Conservation (phyloP, 37 sponge, comb jelly and placozoan species). For the Cliona cf. orientalis region DNA sequence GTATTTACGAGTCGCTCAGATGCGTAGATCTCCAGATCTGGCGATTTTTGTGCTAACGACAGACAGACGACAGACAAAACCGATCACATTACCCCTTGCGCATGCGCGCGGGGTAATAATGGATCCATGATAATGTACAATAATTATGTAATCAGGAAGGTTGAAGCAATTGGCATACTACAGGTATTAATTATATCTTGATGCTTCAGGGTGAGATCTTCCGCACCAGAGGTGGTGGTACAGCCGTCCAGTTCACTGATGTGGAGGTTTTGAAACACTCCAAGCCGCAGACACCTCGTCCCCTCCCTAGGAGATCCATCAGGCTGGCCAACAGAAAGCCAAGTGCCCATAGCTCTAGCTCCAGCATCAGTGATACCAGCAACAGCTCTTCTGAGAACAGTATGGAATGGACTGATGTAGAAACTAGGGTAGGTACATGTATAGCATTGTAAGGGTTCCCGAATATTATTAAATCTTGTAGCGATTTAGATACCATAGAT, state of each 20-base stretch:
- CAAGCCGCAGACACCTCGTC: conserved; percentile 2
- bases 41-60: too few species aligned
- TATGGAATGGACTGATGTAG: conserved; percentile 66
- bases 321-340: too few species aligned
- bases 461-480: neutral
- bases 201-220: conserved; percentile 76
- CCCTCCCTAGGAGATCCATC: neutral
- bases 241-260: conserved; percentile 86
- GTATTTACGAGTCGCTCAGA: too few species aligned
- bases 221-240: conserved; percentile 82
- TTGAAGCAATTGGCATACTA: too few species aligned
- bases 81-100: too few species aligned
- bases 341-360: neutral
- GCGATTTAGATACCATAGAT: too few species aligned
- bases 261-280: conserved; percentile 73
- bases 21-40: too few species aligned
- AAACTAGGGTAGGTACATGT: conserved; percentile 59
- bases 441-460: neutral
- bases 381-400: conserved; percentile 10
- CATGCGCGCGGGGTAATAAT: too few species aligned
- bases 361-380: neutral
- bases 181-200: too few species aligned
- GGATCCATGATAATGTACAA: too few species aligned
- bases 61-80: too few species aligned
- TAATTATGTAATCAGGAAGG: too few species aligned